Conservation (phyloP, 92 coral and sea anemone genomes). For the Palythoa heliodiscus region DNA sequence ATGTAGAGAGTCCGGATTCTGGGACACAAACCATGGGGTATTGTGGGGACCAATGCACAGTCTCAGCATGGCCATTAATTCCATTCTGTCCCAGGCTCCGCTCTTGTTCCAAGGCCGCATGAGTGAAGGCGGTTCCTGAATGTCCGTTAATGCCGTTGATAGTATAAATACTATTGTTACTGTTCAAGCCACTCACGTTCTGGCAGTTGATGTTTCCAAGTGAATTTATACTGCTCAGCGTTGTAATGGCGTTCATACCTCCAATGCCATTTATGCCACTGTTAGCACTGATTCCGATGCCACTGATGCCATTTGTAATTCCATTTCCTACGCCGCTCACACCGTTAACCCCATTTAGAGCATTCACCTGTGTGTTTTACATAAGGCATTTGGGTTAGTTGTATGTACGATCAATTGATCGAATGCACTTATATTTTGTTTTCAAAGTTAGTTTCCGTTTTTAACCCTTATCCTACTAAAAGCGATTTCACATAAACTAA, state of each 20-base stretch:
- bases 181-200: slow-evolving; percentile 76
- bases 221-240: slow-evolving; percentile 80
- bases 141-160: slow-evolving; percentile 88
- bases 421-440: neutral
- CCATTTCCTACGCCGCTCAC: slow-evolving; percentile 84
- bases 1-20: slow-evolving; percentile 81
- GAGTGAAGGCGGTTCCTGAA: slow-evolving; percentile 70
- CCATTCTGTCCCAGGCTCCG: slow-evolving; percentile 67
- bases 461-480: too few species aligned
- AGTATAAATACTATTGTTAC: slow-evolving; percentile 82
- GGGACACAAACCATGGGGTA: slow-evolving; percentile 96
- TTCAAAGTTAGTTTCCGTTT: neutral
- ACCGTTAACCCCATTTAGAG: slow-evolving; percentile 83
- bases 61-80: slow-evolving; percentile 74
- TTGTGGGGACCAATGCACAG: slow-evolving; percentile 92
- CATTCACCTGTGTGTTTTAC: slow-evolving; percentile 76
- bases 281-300: slow-evolving; percentile 90
- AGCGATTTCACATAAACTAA: too few species aligned
- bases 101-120: slow-evolving; percentile 74
- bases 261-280: slow-evolving; percentile 72
- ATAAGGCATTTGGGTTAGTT: neutral
- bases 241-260: slow-evolving; percentile 80
- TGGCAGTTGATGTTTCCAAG: slow-evolving; percentile 81
- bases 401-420: neutral
- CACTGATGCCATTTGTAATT: slow-evolving; percentile 88